Evolutionary conservation across 2,888 invertebrate genomes (phyloP).

Genomic region (Synanthedon tipuliformis): DNA sequence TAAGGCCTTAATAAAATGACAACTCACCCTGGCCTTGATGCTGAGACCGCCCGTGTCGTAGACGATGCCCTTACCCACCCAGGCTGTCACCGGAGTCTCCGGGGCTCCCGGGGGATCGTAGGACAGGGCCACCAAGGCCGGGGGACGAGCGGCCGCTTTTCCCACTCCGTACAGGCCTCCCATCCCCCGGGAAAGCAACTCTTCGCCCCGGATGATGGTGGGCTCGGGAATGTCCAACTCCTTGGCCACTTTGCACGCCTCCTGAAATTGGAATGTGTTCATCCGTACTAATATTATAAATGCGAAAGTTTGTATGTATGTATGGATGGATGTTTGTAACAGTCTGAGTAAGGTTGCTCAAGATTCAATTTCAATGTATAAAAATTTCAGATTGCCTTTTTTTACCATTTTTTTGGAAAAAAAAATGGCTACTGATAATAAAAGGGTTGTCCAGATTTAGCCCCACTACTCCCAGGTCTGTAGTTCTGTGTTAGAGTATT

Average conservation of each 20-base stretch:
- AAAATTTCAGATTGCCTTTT: too few species aligned
- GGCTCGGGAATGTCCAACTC: slow-evolving; percentile 74
- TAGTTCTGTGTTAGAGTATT: too few species aligned
- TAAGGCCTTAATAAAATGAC: too few species aligned
- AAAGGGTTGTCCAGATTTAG: too few species aligned
- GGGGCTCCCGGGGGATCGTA: slow-evolving; percentile 64
- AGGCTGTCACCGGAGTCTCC: slow-evolving; percentile 73
- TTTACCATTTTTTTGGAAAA: too few species aligned
- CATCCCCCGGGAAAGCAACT: slow-evolving; percentile 80
- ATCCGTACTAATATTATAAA: too few species aligned
- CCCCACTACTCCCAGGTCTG: too few species aligned
- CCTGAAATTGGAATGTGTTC: slow-evolving; percentile 44
- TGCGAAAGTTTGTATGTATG: too few species aligned
- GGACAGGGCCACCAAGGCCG: slow-evolving; percentile 75
- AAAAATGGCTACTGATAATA: too few species aligned
- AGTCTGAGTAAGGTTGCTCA: neutral
- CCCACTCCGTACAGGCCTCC: slow-evolving; percentile 92
- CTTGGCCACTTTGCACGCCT: slow-evolving; percentile 74
- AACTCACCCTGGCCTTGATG: slow-evolving; percentile 85
- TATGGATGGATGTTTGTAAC: too few species aligned
- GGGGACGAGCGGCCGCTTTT: slow-evolving; percentile 60
- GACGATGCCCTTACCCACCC: slow-evolving; percentile 95
- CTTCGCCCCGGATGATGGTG: slow-evolving; percentile 82
- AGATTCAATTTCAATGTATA: neutral
- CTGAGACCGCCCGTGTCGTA: slow-evolving; percentile 94